A percentile compares a stretch with the other conserved stretches of the same genome.
phyloP scores from a whole-genome alignment of 2,797 vertebrate genomes.

The Dendrocincla fuliginosa region DNA sequence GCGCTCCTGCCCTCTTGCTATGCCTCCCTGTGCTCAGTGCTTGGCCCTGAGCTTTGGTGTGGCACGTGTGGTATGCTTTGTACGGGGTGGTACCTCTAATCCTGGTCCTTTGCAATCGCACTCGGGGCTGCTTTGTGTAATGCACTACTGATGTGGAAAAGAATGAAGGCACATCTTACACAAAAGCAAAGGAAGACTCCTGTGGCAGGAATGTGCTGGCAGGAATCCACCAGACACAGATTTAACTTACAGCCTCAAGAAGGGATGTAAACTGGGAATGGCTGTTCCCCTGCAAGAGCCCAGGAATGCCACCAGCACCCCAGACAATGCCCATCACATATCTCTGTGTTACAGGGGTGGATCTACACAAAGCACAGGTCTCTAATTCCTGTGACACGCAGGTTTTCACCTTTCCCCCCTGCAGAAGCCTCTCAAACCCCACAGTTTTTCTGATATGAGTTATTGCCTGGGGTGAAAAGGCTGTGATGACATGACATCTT shows the following conservation, averaged over 20 bases:
- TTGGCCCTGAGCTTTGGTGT: neutral
- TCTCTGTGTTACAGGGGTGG: rapidly evolving
- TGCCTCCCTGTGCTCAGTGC: neutral
- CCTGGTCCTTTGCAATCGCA: neutral
- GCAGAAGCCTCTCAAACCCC: neutral
- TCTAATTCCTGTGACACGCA: neutral
- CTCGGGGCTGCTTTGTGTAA: neutral
- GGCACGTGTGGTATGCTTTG: constrained; percentile 49
- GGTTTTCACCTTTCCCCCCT: neutral
- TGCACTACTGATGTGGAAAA: constrained; percentile 28
- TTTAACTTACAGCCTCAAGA: neutral
- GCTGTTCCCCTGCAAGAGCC: neutral
- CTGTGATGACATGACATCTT: neutral
- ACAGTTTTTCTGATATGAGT: rapidly evolving
- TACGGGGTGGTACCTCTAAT: constrained; percentile 37
- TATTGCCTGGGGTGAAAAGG: rapidly evolving
- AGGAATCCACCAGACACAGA: neutral
- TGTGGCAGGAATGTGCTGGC: constrained; percentile 44
- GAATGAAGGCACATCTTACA: neutral
- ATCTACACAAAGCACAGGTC: neutral
- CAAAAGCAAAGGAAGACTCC: neutral
- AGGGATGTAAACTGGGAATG: neutral
- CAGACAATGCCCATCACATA: rapidly evolving
- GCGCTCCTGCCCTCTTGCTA: neutral
- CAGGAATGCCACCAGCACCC: neutral